Conservation (phyloP, 1,140 invertebrate genomes). For the Potamilus streckersoni region DNA sequence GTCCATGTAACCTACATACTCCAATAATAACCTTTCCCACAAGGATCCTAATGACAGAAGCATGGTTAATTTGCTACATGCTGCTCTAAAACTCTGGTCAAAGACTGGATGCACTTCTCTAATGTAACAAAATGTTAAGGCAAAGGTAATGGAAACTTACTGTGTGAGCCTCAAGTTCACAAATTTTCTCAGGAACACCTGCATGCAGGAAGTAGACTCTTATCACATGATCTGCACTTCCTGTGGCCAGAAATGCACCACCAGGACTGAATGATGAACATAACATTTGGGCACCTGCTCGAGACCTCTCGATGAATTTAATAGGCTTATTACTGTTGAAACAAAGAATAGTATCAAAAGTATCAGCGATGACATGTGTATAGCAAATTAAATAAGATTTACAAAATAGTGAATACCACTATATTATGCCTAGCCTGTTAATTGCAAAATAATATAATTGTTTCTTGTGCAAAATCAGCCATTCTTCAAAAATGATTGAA, state of each 20-base stretch:
- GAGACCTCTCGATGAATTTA: conserved; percentile 92
- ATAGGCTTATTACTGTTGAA: conserved; percentile 81
- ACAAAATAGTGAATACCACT: no score
- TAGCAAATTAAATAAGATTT: no score
- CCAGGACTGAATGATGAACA: conserved; percentile 95
- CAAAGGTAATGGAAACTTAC: conserved; percentile 50
- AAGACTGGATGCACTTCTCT: not conserved
- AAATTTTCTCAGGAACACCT: conserved; percentile 79
- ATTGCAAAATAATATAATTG: no score
- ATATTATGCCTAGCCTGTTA: no score
- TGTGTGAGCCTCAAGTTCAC: conserved; percentile 89
- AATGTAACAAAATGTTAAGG: not conserved
- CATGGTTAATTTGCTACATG: no score
- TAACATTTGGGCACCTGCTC: conserved; percentile 96
- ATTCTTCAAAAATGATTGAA: no score
- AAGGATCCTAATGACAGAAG: no score
- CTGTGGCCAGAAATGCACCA: conserved; percentile 92
- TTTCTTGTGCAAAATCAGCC: no score
- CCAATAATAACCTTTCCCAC: no score
- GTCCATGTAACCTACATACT: no score
- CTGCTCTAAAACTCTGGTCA: no score
- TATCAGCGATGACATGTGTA: no score
- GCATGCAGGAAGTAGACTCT: conserved; percentile 87
- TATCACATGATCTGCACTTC: conserved; percentile 93
- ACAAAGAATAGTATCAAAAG: conserved; percentile 27